Evolutionary conservation across 1,140 invertebrate genomes (phyloP), one percentile per base, ranked within the genome.

Genomic region (Ericerus pela): DNA sequence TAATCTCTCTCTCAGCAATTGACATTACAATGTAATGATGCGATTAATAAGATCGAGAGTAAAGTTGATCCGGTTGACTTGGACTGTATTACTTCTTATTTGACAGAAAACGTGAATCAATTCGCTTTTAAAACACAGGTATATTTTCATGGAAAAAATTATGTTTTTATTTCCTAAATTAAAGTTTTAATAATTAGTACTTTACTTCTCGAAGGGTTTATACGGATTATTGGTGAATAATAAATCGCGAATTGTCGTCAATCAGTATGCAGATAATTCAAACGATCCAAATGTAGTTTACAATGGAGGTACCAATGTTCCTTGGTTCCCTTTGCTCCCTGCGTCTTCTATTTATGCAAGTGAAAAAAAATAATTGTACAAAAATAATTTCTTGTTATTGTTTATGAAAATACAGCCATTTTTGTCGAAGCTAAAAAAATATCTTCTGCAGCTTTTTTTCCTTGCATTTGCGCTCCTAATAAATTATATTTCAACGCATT

Each of bases 211-310:
- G 20, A 18, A 47, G 41, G 16, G 16, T 24, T 10, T 47, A 4
- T 47, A 47, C 18, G 41, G 41, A 47, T 16, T 47, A 8, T 24
- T 47, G 16, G 26, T 47, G 12, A 47, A 47, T 14, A 24, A 47
- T 24, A 47, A 47, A 47, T 14, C 41, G 16, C 22, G 26, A 22
- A 2, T 47, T 3, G 2, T 24, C 20, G 10, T 24, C 5, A 24
- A 47, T 10, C 41, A 47, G 14, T 47, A 47, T 24, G 26, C 2
- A 6, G 41, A 47, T 47, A 47, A 47, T 24, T 47, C 41, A 5
- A 24, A 47, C 12, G 41, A 47, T 47, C 41, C 41, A 47, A 47
- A 47, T 47, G 41, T 47, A 4, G 41, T 16, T 47, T 47, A 22
- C 14, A 24, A 24, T 22, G 20, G 41, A 24, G 12, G 3, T 5